Conservation (phyloP, 2,113 vertebrate species). For the Brachyhypopomus occidentalis region DNA sequence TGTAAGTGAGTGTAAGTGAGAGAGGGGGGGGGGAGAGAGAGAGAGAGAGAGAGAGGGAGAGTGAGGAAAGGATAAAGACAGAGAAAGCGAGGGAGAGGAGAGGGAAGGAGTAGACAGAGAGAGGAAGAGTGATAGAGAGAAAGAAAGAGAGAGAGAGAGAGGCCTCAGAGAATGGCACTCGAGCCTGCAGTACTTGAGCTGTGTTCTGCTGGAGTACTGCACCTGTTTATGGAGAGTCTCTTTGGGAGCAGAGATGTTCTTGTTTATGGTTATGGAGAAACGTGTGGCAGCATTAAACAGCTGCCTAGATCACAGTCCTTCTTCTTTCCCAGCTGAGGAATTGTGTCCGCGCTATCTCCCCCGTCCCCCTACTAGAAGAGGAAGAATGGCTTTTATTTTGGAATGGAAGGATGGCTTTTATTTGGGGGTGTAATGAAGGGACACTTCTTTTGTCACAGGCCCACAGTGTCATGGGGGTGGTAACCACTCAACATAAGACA, state of each 20-base stretch:
- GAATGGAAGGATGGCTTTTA: not conserved
- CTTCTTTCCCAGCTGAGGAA: conserved; percentile 37
- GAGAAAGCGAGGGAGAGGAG: conserved; percentile 26
- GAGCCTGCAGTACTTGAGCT: conserved; percentile 42
- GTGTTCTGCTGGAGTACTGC: conserved; percentile 50
- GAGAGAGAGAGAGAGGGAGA: conserved; percentile 30
- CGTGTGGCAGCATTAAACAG: conserved; percentile 58
- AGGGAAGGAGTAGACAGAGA: conserved; percentile 32
- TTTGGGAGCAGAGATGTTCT: conserved; percentile 52
- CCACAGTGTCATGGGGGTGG: not conserved
- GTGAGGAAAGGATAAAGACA: not conserved
- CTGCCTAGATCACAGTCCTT: conserved; percentile 45
- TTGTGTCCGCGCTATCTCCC: conserved; percentile 18
- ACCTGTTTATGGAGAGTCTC: conserved; percentile 54
- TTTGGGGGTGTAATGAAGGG: not conserved
- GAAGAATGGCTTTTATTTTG: not conserved
- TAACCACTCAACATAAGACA: conserved; percentile 22
- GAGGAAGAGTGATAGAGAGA: conserved; percentile 25
- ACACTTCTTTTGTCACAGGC: not conserved
- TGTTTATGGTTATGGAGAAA: conserved; percentile 58
- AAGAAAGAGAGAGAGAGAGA: conserved; percentile 18
- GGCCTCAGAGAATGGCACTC: conserved; percentile 39
- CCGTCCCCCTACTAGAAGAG: not conserved
- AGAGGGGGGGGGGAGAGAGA: conserved; percentile 9
- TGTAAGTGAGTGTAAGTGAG: not conserved